A percentile compares a stretch with the other conserved stretches of the same genome.
These are phyloP conservation scores for Cyprinodon brontotheroides DNA, from an alignment of 2,113 vertebrate genomes.

Conservation along the genomic window DNA sequence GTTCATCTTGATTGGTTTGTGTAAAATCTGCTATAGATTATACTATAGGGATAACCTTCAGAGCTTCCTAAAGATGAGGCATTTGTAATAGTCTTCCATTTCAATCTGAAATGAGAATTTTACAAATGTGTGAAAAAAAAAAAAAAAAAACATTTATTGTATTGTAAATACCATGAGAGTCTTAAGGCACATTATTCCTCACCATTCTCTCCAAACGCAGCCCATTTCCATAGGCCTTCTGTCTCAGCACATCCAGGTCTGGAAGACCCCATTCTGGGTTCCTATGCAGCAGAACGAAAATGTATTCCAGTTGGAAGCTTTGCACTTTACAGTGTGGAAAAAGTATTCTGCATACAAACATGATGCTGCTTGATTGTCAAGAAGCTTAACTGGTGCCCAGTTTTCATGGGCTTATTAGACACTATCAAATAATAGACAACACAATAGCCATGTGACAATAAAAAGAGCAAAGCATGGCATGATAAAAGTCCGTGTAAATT, in stretches of 20 bases:
- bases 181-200: constrained; percentile 10
- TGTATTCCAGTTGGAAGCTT: background rate
- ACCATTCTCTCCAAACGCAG: constrained; percentile 77
- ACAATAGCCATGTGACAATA: too few species aligned
- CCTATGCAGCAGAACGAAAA: constrained; percentile 40
- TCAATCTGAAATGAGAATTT: constrained; percentile 67
- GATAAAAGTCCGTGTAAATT: too few species aligned
- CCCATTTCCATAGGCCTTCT: constrained; percentile 68
- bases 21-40: too few species aligned
- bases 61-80: constrained; percentile 77
- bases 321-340: too few species aligned
- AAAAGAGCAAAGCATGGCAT: too few species aligned
- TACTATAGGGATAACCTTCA: constrained; percentile 19
- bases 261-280: constrained; percentile 81
- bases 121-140: background rate
- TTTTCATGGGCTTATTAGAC: too few species aligned
- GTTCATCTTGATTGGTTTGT: background rate
- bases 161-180: accelerated
- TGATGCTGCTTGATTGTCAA: too few species aligned
- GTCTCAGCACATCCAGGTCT: constrained; percentile 77
- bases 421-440: too few species aligned
- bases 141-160: background rate
- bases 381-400: too few species aligned
- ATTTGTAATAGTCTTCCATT: constrained; percentile 79
- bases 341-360: too few species aligned